Percentiles rank a stretch among this genome's conserved stretches.
These are phyloP conservation scores for Ommatoiulus sabulosus DNA, from an alignment of 2,888 invertebrate species.

Conservation along the genomic window DNA sequence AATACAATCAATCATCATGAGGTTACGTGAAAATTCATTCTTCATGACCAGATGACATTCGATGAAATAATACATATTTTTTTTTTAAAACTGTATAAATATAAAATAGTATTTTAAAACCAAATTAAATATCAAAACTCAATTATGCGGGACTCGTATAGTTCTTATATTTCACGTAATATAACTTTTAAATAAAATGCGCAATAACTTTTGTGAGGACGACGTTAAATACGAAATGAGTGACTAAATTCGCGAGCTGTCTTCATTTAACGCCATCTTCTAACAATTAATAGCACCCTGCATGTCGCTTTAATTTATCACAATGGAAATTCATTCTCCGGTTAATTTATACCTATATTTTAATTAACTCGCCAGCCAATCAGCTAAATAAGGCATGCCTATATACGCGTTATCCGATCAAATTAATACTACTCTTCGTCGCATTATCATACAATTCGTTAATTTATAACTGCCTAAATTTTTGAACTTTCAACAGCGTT, in stretches of 20 bases:
- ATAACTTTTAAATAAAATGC: neutral
- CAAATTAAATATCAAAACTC: conserved; percentile 21
- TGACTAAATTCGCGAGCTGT: neutral
- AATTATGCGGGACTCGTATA: neutral
- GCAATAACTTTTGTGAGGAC: neutral
- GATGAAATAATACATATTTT: conserved; percentile 10
- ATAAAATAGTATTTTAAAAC: conserved; percentile 15
- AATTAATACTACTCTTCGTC: neutral
- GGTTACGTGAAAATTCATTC: conserved; percentile 15
- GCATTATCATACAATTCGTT: neutral
- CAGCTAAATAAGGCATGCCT: conserved; percentile 12
- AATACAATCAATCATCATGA: neutral
- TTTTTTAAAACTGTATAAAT: conserved; percentile 23
- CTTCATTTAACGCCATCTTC: neutral
- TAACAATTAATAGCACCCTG: neutral
- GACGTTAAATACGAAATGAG: neutral
- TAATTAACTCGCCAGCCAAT: neutral
- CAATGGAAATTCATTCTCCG: conserved; percentile 26
- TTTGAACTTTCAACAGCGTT: conserved; percentile 11
- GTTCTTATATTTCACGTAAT: neutral
- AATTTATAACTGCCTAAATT: neutral
- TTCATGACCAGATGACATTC: conserved; percentile 28
- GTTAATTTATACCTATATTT: neutral
- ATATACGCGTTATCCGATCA: neutral
- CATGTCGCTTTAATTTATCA: conserved; percentile 37